Evolutionary conservation across 1,140 invertebrate species (phyloP).

Genomic region (Trichonephila clavipes): DNA sequence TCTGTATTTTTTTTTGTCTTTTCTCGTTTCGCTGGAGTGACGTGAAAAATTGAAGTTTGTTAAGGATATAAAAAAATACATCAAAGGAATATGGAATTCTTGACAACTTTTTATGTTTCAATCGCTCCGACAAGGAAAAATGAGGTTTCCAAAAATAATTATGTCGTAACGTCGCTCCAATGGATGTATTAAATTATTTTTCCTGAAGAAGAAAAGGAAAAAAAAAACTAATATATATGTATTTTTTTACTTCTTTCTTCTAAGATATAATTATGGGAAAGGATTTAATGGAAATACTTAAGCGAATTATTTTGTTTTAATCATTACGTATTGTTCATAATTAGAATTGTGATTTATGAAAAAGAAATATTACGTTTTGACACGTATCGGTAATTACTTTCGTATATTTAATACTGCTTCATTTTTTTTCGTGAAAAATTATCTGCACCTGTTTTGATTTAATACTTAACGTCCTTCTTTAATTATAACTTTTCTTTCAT

Average conservation of each 20-base stretch:
- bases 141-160: background rate
- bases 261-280: background rate
- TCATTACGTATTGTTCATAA: too few species aligned
- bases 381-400: too few species aligned
- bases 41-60: conserved; percentile 61
- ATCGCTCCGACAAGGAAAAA: background rate
- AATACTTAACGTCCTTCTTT: too few species aligned
- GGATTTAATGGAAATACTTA: too few species aligned
- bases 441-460: too few species aligned
- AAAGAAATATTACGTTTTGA: too few species aligned
- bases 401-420: too few species aligned
- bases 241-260: background rate
- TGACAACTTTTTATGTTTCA: conserved; percentile 61
- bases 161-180: background rate
- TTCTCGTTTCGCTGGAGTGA: background rate
- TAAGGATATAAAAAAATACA: conserved; percentile 27
- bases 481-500: too few species aligned
- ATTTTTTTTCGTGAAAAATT: too few species aligned
- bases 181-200: conserved; percentile 6
- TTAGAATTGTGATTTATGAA: too few species aligned
- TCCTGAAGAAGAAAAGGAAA: background rate
- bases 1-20: background rate
- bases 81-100: background rate
- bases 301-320: too few species aligned
- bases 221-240: background rate